phyloP scores from a whole-genome alignment of 2,888 invertebrate genomes.

The Synanthedon tipuliformis region DNA sequence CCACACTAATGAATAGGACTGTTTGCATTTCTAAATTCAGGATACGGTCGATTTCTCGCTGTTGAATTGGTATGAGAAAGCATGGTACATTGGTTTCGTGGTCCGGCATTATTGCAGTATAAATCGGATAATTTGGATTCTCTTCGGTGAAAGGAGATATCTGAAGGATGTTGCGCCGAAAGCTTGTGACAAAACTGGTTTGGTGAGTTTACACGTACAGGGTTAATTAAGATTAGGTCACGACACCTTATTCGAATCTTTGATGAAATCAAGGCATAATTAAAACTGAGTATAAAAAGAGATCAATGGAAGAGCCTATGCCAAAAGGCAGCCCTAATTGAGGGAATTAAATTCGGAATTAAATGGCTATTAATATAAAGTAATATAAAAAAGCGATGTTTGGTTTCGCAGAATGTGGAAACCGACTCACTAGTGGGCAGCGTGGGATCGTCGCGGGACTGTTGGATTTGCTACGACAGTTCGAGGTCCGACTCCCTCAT shows the following conservation, averaged over 20 bases:
- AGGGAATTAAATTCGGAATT: too few relatives aligned
- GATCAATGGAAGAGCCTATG: too few relatives aligned
- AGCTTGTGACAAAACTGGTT: not conserved
- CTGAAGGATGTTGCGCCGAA: slow-evolving; percentile 9
- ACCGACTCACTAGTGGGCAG: slow-evolving; percentile 57
- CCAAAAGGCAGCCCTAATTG: too few relatives aligned
- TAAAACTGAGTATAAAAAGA: too few relatives aligned
- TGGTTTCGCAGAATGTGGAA: slow-evolving; percentile 42
- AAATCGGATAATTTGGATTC: slow-evolving; percentile 20
- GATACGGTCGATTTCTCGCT: slow-evolving; percentile 20
- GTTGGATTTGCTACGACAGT: slow-evolving; percentile 94
- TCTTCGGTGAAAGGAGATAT: slow-evolving; percentile 19
- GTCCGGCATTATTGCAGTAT: slow-evolving; percentile 25
- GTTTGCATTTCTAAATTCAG: slow-evolving; percentile 21
- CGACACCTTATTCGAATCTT: too few relatives aligned
- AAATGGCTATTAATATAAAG: too few relatives aligned
- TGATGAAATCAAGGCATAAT: too few relatives aligned
- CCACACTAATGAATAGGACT: too few relatives aligned
- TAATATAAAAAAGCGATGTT: too few relatives aligned
- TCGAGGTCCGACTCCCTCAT: slow-evolving; percentile 86
- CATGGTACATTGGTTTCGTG: slow-evolving; percentile 24
- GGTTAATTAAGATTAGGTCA: not conserved
- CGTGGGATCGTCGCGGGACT: slow-evolving; percentile 71
- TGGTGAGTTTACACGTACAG: not conserved
- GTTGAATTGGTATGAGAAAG: slow-evolving; percentile 27